Conservation (phyloP, 2,113 vertebrate species). For the Chionodraco myersi region DNA sequence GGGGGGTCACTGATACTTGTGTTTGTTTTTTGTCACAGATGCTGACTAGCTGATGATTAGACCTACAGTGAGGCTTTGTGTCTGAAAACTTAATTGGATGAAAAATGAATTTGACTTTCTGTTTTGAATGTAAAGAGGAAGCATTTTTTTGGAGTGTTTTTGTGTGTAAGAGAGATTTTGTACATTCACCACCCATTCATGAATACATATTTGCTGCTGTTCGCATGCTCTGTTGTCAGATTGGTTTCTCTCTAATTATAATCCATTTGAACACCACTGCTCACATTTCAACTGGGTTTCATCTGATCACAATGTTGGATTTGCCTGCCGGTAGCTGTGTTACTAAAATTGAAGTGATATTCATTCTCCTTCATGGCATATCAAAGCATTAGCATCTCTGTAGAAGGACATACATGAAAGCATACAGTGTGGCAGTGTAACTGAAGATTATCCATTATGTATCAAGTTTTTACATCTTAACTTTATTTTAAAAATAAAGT, state of each 20-base stretch:
- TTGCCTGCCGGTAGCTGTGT: neutral
- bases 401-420: neutral
- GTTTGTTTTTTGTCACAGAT: slow-evolving; percentile 54
- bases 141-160: neutral
- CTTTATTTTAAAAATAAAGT: neutral
- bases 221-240: slow-evolving; percentile 67
- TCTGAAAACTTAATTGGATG: slow-evolving; percentile 39
- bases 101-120: slow-evolving; percentile 19
- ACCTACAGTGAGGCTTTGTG: slow-evolving; percentile 16
- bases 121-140: slow-evolving; percentile 35
- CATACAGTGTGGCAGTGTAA: neutral
- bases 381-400: slow-evolving; percentile 28
- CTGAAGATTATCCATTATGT: neutral
- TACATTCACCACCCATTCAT: slow-evolving; percentile 49
- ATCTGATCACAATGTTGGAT: slow-evolving; percentile 41
- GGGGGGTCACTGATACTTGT: slow-evolving; percentile 23
- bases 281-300: slow-evolving; percentile 47
- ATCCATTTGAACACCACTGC: slow-evolving; percentile 55
- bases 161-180: slow-evolving; percentile 13
- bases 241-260: slow-evolving; percentile 66
- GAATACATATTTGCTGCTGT: slow-evolving; percentile 73
- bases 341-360: slow-evolving; percentile 8
- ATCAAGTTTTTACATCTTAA: neutral
- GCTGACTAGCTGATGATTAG: slow-evolving; percentile 39
- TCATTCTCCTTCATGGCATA: slow-evolving; percentile 23